These are phyloP conservation scores for Lates calcarifer DNA, from an alignment of 2,113 vertebrate genomes.

Conservation along the genomic window DNA sequence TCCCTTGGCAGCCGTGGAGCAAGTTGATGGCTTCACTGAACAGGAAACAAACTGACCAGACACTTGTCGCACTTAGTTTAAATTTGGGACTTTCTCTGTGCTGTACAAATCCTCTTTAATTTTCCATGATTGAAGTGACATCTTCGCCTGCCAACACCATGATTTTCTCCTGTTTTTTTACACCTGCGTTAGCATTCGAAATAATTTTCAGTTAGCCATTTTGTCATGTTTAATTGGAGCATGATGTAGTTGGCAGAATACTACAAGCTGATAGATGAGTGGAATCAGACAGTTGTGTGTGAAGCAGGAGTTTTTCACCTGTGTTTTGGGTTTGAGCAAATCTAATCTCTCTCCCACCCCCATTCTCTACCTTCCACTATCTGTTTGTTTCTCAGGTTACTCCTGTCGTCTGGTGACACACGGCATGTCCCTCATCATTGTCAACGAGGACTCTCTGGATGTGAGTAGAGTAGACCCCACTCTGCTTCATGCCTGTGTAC, in stretches of 20 bases:
- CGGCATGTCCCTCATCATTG: conserved; percentile 95
- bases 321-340: conserved; percentile 53
- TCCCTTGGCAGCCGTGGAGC: not conserved
- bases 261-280: not conserved
- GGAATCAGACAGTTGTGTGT: conserved; percentile 13
- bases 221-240: not conserved
- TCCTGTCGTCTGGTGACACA: conserved; percentile 95
- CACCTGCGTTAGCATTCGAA: not conserved
- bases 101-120: not conserved
- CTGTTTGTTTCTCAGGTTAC: conserved; percentile 88
- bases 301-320: conserved; percentile 24
- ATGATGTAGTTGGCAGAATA: not conserved
- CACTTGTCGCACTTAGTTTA: conserved; percentile 8
- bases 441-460: conserved; percentile 97
- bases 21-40: conserved; percentile 34
- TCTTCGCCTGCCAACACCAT: not conserved
- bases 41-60: conserved; percentile 18
- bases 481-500: conserved; percentile 9
- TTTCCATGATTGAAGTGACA: not conserved
- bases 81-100: not conserved
- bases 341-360: conserved; percentile 45
- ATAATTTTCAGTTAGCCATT: not conserved
- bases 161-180: not conserved
- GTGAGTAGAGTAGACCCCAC: conserved; percentile 91
- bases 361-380: conserved; percentile 10